phyloP scores from a whole-genome alignment of 1,140 invertebrate genomes.

The Periplaneta americana region DNA sequence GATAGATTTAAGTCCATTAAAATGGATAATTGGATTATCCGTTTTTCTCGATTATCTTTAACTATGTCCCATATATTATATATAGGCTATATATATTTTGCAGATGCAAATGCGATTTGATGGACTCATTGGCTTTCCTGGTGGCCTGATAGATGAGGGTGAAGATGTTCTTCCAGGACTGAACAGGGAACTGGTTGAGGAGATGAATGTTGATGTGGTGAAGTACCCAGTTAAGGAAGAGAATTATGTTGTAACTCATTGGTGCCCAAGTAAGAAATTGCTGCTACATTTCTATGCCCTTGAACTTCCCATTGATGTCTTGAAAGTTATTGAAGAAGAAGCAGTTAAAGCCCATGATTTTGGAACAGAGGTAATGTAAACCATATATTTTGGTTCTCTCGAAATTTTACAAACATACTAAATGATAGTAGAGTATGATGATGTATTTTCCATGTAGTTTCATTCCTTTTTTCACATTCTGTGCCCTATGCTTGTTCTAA shows the following conservation, averaged over 20 bases:
- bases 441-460: too few species aligned
- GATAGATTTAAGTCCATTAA: too few species aligned
- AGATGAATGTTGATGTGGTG: constrained; percentile 42
- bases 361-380: constrained; percentile 41
- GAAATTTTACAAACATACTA: too few species aligned
- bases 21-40: neutral
- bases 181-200: constrained; percentile 48
- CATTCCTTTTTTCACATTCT: too few species aligned
- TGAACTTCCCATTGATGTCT: constrained; percentile 38
- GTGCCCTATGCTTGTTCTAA: too few species aligned
- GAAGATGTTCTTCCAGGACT: constrained; percentile 39
- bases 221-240: constrained; percentile 22
- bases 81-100: too few species aligned
- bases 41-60: neutral
- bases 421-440: too few species aligned
- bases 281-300: constrained; percentile 45
- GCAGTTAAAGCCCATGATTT: constrained; percentile 36
- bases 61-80: neutral
- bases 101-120: constrained; percentile 56
- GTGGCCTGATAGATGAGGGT: constrained; percentile 44
- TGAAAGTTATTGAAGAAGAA: constrained; percentile 35
- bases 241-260: constrained; percentile 27
- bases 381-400: too few species aligned
- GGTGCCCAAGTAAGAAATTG: constrained; percentile 32
- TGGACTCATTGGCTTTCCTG: constrained; percentile 53